Evolutionary conservation across 2,888 invertebrate genomes (phyloP).

Genomic region (Microchrysa polita): DNA sequence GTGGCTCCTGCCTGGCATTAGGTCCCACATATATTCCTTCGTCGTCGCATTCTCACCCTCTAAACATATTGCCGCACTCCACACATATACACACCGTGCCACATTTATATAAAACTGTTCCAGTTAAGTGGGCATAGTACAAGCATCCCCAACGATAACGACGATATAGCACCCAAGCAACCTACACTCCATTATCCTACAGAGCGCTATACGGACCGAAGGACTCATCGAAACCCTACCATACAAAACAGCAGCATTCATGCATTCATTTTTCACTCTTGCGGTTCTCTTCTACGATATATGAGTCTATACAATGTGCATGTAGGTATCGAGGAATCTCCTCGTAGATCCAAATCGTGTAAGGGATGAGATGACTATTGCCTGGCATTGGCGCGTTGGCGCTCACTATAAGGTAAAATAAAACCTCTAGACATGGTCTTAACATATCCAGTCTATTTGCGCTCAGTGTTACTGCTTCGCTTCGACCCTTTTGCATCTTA

Average conservation of each 20-base stretch:
- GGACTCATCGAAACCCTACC: slow-evolving; percentile 2
- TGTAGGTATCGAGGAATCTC: slow-evolving; percentile 34
- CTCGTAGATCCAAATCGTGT: slow-evolving; percentile 23
- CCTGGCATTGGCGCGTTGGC: slow-evolving; percentile 14
- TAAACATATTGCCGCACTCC: slow-evolving; percentile 10
- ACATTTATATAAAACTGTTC: background rate
- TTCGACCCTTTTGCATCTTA: background rate
- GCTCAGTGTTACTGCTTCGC: background rate
- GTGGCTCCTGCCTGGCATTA: slow-evolving; percentile 23
- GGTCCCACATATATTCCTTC: slow-evolving; percentile 1
- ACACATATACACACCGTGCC: slow-evolving; percentile 5
- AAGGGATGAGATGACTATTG: slow-evolving; percentile 1
- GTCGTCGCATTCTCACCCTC: background rate
- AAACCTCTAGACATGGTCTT: slow-evolving; percentile 24
- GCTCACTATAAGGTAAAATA: slow-evolving; percentile 30
- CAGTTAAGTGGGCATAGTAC: slow-evolving; percentile 24
- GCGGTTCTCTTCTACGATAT: too few relatives aligned
- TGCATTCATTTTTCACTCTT: slow-evolving; percentile 29
- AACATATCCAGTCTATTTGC: slow-evolving; percentile 27
- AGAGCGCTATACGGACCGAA: background rate
- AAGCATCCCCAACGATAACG: background rate
- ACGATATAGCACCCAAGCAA: slow-evolving; percentile 9
- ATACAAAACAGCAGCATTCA: too few relatives aligned
- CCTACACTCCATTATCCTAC: background rate
- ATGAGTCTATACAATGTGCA: too few relatives aligned